Conservation (phyloP, 2,113 vertebrate genomes). For the Bungarus multicinctus region DNA sequence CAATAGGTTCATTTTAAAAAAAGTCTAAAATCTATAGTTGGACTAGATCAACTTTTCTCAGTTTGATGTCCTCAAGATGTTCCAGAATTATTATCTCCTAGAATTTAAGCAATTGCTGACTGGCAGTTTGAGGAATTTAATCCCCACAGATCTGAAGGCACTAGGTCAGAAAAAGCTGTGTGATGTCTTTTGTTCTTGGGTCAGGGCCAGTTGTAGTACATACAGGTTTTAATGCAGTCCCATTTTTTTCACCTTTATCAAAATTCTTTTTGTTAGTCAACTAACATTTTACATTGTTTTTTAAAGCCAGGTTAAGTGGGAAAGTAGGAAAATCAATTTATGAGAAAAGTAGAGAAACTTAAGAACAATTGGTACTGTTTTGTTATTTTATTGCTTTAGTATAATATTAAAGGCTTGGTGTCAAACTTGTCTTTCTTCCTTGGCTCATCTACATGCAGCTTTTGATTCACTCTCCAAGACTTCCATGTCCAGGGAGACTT, state of each 20-base stretch:
- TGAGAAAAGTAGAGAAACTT: background rate
- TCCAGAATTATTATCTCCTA: background rate
- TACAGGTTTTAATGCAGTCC: background rate
- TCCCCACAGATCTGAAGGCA: background rate
- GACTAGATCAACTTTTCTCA: background rate
- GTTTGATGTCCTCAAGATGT: background rate
- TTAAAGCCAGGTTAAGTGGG: background rate
- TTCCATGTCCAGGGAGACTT: background rate
- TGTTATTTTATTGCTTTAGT: background rate
- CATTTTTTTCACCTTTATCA: background rate
- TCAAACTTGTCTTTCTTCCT: background rate
- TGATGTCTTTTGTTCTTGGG: background rate
- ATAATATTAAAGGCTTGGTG: background rate
- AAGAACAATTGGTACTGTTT: background rate
- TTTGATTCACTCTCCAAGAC: background rate
- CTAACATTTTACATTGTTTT: background rate
- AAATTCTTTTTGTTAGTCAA: background rate
- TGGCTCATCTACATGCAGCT: background rate
- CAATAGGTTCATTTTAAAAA: background rate
- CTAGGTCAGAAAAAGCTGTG: background rate
- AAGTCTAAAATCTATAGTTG: background rate
- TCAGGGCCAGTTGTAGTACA: background rate
- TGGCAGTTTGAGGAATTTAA: background rate
- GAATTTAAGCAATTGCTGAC: background rate
- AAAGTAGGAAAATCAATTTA: background rate